A percentile compares a stretch with the other conserved stretches of the same genome.
phyloP scores from a whole-genome alignment of 2,797 vertebrate genomes.

The Hippopotamyrus pictus region DNA sequence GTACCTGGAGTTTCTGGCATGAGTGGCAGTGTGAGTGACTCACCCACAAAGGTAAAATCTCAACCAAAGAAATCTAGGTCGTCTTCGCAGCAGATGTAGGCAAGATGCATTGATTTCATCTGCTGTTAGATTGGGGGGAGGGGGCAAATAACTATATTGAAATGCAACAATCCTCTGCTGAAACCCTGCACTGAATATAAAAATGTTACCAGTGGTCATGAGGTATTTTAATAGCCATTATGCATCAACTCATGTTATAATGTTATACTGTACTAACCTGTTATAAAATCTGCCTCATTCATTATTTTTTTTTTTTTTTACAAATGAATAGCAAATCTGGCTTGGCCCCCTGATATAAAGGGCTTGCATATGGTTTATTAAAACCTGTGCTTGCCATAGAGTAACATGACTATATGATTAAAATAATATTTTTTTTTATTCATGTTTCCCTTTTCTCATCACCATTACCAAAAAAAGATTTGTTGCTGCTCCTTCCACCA shows the following conservation, averaged over 20 bases:
- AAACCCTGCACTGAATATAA: background rate
- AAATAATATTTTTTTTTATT: constrained; percentile 43
- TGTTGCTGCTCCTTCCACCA: constrained; percentile 44
- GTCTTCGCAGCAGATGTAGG: background rate
- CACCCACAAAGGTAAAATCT: constrained; percentile 11
- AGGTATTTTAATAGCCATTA: background rate
- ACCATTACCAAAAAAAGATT: constrained; percentile 41
- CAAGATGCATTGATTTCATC: background rate
- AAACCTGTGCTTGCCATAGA: constrained; percentile 30
- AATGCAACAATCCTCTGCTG: background rate
- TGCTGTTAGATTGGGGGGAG: background rate
- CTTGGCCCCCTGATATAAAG: constrained; percentile 12
- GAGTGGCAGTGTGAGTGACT: constrained; percentile 29
- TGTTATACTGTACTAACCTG: background rate
- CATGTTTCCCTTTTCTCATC: constrained; percentile 34
- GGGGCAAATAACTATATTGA: background rate
- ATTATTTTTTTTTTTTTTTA: constrained; percentile 4
- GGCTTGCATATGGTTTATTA: constrained; percentile 25
- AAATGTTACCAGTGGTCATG: background rate
- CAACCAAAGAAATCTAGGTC: background rate
- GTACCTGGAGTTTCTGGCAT: constrained; percentile 62
- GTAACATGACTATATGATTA: constrained; percentile 42
- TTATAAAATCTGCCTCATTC: background rate
- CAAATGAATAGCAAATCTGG: background rate
- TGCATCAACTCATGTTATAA: background rate